Evolutionary conservation across 2,797 vertebrate genomes (phyloP).

Genomic region (Amazonetta brasiliensis): DNA sequence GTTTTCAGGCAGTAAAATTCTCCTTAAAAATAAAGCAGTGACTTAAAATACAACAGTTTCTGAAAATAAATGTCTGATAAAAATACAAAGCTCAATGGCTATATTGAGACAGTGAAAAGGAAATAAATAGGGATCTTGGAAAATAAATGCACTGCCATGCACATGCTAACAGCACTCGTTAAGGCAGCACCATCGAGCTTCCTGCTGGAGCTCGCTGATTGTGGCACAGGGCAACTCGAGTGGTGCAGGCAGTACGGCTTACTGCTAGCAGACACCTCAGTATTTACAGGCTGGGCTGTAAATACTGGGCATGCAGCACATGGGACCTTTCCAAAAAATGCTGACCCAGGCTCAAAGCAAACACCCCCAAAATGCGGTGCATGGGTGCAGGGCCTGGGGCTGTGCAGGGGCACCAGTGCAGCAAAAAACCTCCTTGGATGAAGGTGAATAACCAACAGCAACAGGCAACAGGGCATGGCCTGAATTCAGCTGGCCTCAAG

Average conservation of each 20-base stretch:
- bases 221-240: accelerated
- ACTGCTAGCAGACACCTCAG: not conserved
- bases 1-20: not conserved
- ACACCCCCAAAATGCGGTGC: accelerated
- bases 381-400: not conserved
- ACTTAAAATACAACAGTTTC: not conserved
- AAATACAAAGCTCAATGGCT: not conserved
- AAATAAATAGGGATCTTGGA: accelerated
- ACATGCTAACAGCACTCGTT: not conserved
- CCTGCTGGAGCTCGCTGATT: accelerated
- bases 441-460: not conserved
- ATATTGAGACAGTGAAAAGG: not conserved
- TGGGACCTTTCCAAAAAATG: too few relatives aligned
- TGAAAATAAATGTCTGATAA: not conserved
- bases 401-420: too few relatives aligned
- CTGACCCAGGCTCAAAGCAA: not conserved
- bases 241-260: accelerated
- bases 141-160: not conserved
- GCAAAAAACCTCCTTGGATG: not conserved
- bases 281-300: accelerated
- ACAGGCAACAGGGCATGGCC: not conserved
- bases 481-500: accelerated
- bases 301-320: too few relatives aligned
- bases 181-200: not conserved
- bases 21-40: not conserved